phyloP scores from a whole-genome alignment of 2,888 invertebrate species.

The Plutella xylostella region DNA sequence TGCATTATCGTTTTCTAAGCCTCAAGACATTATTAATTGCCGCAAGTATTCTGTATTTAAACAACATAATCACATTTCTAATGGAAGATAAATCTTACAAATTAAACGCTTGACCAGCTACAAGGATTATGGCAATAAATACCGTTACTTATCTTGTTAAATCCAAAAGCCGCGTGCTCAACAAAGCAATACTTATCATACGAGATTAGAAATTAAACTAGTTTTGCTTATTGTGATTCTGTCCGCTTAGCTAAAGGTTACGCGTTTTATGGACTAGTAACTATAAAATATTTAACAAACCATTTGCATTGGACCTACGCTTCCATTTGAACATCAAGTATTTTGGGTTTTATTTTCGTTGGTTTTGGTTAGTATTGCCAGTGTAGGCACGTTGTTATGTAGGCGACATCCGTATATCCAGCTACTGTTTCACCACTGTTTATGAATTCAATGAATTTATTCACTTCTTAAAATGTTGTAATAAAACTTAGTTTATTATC shows the following conservation, averaged over 20 bases:
- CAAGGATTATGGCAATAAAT: conserved; percentile 3
- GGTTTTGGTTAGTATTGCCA: conserved; percentile 28
- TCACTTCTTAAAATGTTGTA: not conserved
- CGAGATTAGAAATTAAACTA: conserved; percentile 17
- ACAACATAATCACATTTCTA: too few species aligned
- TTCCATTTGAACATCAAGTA: not conserved
- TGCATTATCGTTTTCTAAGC: too few species aligned
- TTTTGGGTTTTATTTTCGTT: not conserved
- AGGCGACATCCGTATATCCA: conserved; percentile 42
- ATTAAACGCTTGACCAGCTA: conserved; percentile 1
- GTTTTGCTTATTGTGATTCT: conserved; percentile 24
- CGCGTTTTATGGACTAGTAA: conserved; percentile 42
- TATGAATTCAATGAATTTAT: conserved; percentile 42
- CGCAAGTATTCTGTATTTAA: too few species aligned
- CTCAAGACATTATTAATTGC: too few species aligned
- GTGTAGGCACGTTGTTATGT: conserved; percentile 46
- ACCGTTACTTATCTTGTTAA: conserved; percentile 2
- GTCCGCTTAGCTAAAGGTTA: conserved; percentile 35
- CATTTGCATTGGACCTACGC: conserved; percentile 14
- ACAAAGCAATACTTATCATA: not conserved
- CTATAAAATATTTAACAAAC: conserved; percentile 32
- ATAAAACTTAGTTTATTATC: not conserved
- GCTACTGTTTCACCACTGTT: conserved; percentile 55
- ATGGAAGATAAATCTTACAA: not conserved
- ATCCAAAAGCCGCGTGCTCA: not conserved